Evolutionary conservation across 2,888 invertebrate genomes (phyloP).

Genomic region (Barypeithes pellucidus): DNA sequence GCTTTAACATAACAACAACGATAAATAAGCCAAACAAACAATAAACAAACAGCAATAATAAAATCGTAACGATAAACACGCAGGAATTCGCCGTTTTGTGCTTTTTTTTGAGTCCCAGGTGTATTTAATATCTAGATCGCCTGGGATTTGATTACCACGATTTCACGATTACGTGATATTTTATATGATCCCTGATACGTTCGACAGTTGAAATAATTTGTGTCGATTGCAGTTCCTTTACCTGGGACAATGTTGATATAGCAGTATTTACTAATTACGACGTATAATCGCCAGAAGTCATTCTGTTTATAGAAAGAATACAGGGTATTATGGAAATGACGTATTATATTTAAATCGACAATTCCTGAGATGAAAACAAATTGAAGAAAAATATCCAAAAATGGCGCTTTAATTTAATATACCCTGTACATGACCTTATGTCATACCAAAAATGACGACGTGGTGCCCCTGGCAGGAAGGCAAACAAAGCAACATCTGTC

Average conservation of each 20-base stretch:
- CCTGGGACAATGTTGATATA: not conserved
- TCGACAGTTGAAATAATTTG: not conserved
- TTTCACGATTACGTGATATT: not conserved
- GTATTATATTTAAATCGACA: no score
- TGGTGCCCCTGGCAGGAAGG: no score
- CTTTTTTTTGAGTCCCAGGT: conserved; percentile 3
- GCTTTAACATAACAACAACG: not conserved
- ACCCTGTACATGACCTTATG: no score
- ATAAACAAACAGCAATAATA: not conserved
- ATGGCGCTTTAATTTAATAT: no score
- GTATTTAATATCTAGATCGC: not conserved
- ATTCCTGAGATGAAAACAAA: no score
- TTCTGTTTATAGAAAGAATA: no score
- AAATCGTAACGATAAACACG: not conserved
- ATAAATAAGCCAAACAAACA: not conserved
- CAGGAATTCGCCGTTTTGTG: conserved; percentile 6
- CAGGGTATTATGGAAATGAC: no score
- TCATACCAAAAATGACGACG: no score
- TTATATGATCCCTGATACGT: not conserved
- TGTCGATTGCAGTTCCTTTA: not conserved
- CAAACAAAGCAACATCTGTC: no score
- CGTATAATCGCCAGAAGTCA: no score
- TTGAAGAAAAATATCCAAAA: no score
- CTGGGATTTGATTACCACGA: not conserved
- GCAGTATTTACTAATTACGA: not conserved